Evolutionary conservation across 2,888 invertebrate genomes (phyloP).

Genomic region (Oithona nana): DNA sequence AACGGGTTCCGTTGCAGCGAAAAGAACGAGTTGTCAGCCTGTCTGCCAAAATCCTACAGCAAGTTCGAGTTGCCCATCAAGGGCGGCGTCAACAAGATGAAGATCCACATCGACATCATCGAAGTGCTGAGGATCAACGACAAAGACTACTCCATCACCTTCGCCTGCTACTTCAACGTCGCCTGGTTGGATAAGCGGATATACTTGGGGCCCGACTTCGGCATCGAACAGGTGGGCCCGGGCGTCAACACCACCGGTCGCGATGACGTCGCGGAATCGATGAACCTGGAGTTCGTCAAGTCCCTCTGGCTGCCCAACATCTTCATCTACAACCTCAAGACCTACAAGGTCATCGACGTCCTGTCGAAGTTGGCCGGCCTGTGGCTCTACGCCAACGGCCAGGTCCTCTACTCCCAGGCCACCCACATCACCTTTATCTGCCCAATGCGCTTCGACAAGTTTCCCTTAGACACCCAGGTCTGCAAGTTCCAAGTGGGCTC

Average conservation of each 20-base stretch:
- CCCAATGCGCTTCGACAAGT: conserved; percentile 17
- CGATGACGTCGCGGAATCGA: conserved; percentile 8
- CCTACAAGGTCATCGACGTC: conserved; percentile 17
- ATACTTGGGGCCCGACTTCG: conserved; percentile 7
- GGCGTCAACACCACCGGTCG: conserved; percentile 9
- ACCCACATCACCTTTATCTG: conserved; percentile 18
- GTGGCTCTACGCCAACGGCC: conserved; percentile 14
- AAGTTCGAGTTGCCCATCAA: conserved; percentile 17
- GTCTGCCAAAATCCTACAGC: conserved; percentile 12
- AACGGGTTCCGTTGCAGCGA: neutral
- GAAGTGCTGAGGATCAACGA: conserved; percentile 16
- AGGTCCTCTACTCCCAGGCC: conserved; percentile 13
- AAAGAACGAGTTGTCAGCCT: neutral
- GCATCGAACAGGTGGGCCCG: conserved; percentile 3
- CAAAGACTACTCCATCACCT: conserved; percentile 18
- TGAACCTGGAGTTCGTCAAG: conserved; percentile 17
- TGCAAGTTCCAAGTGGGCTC: conserved; percentile 17
- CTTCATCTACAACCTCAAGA: conserved; percentile 17
- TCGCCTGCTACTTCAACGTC: conserved; percentile 17
- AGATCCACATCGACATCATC: conserved; percentile 3
- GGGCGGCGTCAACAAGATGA: conserved; percentile 8
- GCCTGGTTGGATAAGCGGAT: conserved; percentile 13
- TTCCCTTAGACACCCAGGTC: conserved; percentile 15
- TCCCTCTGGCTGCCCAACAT: conserved; percentile 17
- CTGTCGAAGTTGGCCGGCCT: conserved; percentile 15